Percentiles rank a stretch among this genome's conserved stretches.
Evolutionary conservation across 2,888 invertebrate species (phyloP).

Genomic region (Cantharis rustica): DNA sequence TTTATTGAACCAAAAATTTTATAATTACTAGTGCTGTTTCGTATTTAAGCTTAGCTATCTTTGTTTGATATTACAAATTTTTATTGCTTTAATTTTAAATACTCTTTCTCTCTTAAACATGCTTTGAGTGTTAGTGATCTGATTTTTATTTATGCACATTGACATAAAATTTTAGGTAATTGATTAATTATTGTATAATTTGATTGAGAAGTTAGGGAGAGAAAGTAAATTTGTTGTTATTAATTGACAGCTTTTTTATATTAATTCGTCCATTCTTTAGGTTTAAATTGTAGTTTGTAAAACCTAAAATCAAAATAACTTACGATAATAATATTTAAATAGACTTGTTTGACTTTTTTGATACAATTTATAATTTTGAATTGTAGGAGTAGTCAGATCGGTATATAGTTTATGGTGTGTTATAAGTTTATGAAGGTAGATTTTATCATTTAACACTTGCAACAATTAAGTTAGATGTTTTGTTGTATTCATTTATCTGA

Average conservation of each 20-base stretch:
- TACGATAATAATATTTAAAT: constrained; percentile 29
- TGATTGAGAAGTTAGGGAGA: constrained; percentile 10
- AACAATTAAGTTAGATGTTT: constrained; percentile 13
- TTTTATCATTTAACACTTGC: constrained; percentile 22
- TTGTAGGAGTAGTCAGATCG: constrained; percentile 16
- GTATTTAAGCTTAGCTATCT: constrained; percentile 22
- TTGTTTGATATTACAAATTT: constrained; percentile 1
- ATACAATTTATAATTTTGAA: constrained; percentile 11
- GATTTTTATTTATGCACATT: constrained; percentile 8
- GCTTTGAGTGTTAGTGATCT: constrained; percentile 24
- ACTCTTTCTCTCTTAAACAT: constrained; percentile 18
- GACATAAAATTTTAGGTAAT: constrained; percentile 1
- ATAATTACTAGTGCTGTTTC: constrained; percentile 14
- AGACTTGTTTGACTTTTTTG: constrained; percentile 21
- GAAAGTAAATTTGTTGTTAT: constrained; percentile 14
- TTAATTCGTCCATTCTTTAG: constrained; percentile 38
- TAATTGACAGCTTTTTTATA: constrained; percentile 19
- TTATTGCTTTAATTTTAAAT: background rate
- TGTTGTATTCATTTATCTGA: constrained; percentile 17
- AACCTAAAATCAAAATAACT: constrained; percentile 35
- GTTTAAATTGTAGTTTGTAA: constrained; percentile 36
- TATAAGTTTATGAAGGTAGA: constrained; percentile 26
- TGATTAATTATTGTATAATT: constrained; percentile 10
- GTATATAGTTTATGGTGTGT: constrained; percentile 29
- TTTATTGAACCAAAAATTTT: constrained; percentile 27